Conservation (phyloP, 2,888 invertebrate genomes). For the Sussaba pulchella region DNA sequence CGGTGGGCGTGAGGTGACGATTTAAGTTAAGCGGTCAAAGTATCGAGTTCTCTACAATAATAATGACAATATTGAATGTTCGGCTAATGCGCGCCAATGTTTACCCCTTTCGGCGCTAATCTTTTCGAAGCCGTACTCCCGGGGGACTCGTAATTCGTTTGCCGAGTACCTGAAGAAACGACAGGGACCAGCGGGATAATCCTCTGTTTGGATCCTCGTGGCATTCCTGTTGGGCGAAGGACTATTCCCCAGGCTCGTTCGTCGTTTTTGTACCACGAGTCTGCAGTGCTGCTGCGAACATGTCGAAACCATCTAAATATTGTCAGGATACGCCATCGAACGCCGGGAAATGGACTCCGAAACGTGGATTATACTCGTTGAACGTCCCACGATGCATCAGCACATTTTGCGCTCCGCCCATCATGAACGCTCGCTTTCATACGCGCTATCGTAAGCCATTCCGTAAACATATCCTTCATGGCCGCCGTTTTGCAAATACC, state of each 20-base stretch:
- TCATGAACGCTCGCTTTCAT: conserved; percentile 73
- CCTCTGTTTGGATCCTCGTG: conserved; percentile 69
- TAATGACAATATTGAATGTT: conserved; percentile 50
- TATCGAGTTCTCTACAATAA: conserved; percentile 33
- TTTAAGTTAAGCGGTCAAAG: conserved; percentile 32
- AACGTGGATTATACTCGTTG: conserved; percentile 51
- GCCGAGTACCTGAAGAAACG: conserved; percentile 50
- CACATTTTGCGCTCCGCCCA: conserved; percentile 83
- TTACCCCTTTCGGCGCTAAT: conserved; percentile 68
- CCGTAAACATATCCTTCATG: conserved; percentile 19
- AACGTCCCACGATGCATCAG: conserved; percentile 75
- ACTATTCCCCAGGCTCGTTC: conserved; percentile 64
- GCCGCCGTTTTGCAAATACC: conserved; percentile 25
- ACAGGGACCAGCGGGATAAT: conserved; percentile 69
- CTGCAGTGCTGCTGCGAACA: neutral
- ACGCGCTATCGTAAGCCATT: conserved; percentile 30
- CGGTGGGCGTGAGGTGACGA: conserved; percentile 51
- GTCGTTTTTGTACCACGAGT: conserved; percentile 60
- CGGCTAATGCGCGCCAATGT: conserved; percentile 72
- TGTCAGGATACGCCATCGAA: neutral
- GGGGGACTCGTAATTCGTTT: conserved; percentile 62
- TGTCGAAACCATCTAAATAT: too few relatives aligned
- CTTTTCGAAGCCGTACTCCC: conserved; percentile 48
- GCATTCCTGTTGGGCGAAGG: conserved; percentile 44
- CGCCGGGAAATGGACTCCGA: conserved; percentile 36